Percentiles rank a stretch among this genome's conserved stretches.
Conservation (phyloP, 1,140 invertebrate genomes). For the Teleopsis dalmanni region DNA sequence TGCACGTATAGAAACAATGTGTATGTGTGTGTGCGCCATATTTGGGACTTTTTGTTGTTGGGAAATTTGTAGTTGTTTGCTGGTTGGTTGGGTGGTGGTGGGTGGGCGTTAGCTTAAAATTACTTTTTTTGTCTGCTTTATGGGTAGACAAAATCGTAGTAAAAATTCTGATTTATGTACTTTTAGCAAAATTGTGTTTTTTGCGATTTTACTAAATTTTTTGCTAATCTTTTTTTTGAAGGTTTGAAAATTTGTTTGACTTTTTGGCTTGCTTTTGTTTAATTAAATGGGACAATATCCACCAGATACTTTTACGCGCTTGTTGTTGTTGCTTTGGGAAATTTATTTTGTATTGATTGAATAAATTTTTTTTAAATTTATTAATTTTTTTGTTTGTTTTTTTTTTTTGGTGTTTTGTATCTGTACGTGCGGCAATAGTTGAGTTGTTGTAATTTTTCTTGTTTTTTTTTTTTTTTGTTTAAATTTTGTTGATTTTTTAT, state of each 20-base stretch:
- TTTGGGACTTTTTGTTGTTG: too few relatives aligned
- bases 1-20: constrained; percentile 9
- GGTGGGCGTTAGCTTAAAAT: too few relatives aligned
- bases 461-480: constrained; percentile 19
- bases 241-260: constrained; percentile 6
- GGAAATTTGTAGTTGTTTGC: neutral
- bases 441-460: constrained; percentile 27
- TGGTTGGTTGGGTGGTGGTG: neutral
- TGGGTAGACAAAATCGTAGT: too few relatives aligned
- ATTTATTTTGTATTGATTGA: constrained; percentile 10
- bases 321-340: constrained; percentile 6
- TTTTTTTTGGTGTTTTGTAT: constrained; percentile 19
- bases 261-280: constrained; percentile 3
- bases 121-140: too few relatives aligned
- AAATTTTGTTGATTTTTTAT: constrained; percentile 4
- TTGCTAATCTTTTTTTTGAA: too few relatives aligned
- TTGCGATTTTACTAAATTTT: too few relatives aligned
- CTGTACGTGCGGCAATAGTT: constrained; percentile 16
- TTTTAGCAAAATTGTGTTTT: too few relatives aligned
- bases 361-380: constrained; percentile 23
- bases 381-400: constrained; percentile 4
- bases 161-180: too few relatives aligned
- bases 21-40: too few relatives aligned
- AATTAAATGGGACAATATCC: constrained; percentile 9
- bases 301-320: neutral